Percentiles rank a stretch among this genome's conserved stretches.
These are phyloP conservation scores for Erithacus rubecula DNA, from an alignment of 2,797 vertebrate genomes.

Conservation along the genomic window DNA sequence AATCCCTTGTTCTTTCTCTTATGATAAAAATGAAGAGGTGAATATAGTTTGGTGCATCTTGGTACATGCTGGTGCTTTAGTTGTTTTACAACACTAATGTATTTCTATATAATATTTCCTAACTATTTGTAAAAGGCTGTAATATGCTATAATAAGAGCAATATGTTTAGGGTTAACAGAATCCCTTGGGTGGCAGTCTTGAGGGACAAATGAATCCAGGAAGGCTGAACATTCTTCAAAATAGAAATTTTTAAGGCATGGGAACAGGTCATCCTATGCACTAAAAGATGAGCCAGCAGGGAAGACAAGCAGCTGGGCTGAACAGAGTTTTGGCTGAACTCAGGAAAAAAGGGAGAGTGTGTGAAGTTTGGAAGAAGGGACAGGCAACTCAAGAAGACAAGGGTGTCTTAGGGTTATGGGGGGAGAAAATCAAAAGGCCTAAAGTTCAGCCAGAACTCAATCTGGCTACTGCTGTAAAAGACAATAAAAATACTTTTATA, in stretches of 20 bases:
- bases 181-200: background rate
- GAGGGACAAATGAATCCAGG: background rate
- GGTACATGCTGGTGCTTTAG: background rate
- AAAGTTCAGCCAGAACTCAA: background rate
- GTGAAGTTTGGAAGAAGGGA: background rate
- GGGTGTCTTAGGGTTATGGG: background rate
- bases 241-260: background rate
- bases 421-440: background rate
- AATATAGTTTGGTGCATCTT: background rate
- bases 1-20: background rate
- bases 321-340: background rate
- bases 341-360: background rate
- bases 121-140: background rate
- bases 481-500: background rate
- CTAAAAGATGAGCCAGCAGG: accelerated
- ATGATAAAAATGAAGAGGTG: background rate
- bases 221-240: background rate
- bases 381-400: background rate
- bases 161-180: background rate
- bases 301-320: background rate
- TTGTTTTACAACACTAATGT: background rate
- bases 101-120: background rate
- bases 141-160: background rate
- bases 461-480: background rate
- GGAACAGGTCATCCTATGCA: background rate